Percentiles rank a stretch among this genome's conserved stretches.
phyloP scores from a whole-genome alignment of 2,888 invertebrate species.

The Epistrophe eligans region DNA sequence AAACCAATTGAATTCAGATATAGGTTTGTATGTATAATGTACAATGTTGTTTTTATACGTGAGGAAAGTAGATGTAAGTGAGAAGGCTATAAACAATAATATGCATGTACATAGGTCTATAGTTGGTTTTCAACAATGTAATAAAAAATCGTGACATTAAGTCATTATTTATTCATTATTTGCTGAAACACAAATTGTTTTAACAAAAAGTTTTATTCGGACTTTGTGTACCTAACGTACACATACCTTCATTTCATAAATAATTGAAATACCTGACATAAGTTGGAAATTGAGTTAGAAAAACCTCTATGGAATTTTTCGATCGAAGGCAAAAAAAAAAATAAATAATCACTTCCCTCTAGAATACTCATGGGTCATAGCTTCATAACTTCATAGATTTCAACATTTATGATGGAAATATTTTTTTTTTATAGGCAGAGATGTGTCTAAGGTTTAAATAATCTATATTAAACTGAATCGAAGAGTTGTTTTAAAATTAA shows the following conservation, averaged over 20 bases:
- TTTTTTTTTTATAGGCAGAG: no score
- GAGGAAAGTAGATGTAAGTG: background rate
- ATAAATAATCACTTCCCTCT: background rate
- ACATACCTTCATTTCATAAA: background rate
- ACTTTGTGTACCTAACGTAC: background rate
- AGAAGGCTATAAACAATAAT: conserved; percentile 4
- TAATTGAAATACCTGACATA: background rate
- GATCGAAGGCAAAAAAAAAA: background rate
- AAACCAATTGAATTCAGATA: conserved; percentile 38
- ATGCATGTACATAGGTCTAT: background rate
- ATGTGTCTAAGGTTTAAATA: no score
- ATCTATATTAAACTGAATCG: no score
- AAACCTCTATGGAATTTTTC: background rate
- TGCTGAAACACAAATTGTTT: background rate
- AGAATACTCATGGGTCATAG: background rate
- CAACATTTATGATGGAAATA: background rate
- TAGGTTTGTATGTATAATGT: background rate
- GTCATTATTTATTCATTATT: conserved; percentile 9
- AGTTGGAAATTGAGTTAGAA: background rate
- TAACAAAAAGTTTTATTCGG: background rate
- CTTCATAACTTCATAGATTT: background rate
- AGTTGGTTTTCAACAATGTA: background rate
- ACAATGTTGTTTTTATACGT: background rate
- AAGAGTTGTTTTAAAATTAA: no score
- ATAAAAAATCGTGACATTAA: background rate